These are phyloP conservation scores for Brachymystax lenok DNA, from an alignment of 2,797 vertebrate genomes.

Conservation along the genomic window DNA sequence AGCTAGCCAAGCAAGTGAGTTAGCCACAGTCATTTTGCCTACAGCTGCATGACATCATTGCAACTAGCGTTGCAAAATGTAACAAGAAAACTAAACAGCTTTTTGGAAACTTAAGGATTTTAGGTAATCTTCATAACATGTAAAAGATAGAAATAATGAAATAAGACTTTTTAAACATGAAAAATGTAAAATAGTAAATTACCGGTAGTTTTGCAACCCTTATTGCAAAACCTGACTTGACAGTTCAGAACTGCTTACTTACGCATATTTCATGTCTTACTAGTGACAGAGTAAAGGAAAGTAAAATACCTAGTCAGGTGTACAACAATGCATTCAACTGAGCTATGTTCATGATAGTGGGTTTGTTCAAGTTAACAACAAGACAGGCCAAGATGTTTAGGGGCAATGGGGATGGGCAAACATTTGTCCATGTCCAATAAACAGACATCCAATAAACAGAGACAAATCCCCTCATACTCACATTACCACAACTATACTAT, in stretches of 20 bases:
- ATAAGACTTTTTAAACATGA: no score
- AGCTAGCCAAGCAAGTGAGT: not conserved
- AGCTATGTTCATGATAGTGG: not conserved
- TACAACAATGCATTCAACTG: no score
- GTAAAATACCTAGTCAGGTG: no score
- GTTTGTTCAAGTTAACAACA: not conserved
- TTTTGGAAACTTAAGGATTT: no score
- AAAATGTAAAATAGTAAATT: not conserved
- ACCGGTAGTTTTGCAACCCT: not conserved
- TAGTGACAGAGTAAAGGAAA: not conserved
- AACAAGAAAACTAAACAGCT: no score
- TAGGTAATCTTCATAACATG: not conserved
- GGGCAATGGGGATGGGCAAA: not conserved
- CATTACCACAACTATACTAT: constrained; percentile 9
- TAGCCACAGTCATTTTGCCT: no score
- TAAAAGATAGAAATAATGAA: not conserved
- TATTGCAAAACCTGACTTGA: not conserved
- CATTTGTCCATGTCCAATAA: not conserved
- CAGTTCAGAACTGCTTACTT: not conserved
- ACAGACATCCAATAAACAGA: not conserved
- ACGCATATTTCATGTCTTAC: not conserved
- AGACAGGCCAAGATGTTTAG: not conserved
- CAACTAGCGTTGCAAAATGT: no score
- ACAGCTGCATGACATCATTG: no score
- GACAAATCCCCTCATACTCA: constrained; percentile 3